A percentile compares a stretch with the other conserved stretches of the same genome.
phyloP scores from a whole-genome alignment of 1,140 invertebrate genomes.

The Atta colombica region DNA sequence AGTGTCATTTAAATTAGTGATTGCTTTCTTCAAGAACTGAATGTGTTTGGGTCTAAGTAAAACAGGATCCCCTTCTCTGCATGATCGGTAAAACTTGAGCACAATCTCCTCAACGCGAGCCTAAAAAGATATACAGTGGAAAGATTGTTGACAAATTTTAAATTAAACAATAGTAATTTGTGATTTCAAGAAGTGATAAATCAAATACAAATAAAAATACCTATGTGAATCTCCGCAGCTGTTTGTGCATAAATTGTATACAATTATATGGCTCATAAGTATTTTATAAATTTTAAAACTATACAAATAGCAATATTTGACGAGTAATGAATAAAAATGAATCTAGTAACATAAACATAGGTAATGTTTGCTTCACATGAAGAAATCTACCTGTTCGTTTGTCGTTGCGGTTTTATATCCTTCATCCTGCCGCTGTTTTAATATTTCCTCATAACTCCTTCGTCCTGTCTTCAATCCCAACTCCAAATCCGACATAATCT shows the following conservation, averaged over 20 bases:
- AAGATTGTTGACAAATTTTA: neutral
- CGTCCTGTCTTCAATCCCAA: constrained; percentile 1
- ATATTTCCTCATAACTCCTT: constrained; percentile 67
- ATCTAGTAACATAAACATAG: neutral
- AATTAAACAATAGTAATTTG: too few relatives aligned
- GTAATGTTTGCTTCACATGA: neutral
- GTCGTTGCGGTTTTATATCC: constrained; percentile 58
- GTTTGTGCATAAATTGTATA: neutral
- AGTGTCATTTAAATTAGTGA: constrained; percentile 89
- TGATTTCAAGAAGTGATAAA: too few relatives aligned
- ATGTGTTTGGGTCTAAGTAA: constrained; percentile 90
- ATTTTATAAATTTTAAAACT: neutral
- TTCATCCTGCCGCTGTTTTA: constrained; percentile 65
- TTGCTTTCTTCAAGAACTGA: constrained; percentile 90
- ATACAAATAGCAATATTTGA: neutral
- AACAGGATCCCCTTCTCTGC: constrained; percentile 86
- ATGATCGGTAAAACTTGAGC: constrained; percentile 88
- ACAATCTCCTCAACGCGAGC: constrained; percentile 89
- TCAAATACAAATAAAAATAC: too few relatives aligned
- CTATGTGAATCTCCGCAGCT: too few relatives aligned
- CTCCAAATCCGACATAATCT: constrained; percentile 69
- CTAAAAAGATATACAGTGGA: constrained; percentile 82
- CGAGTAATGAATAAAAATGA: neutral
- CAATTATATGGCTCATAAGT: neutral
- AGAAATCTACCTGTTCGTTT: constrained; percentile 58